These are phyloP conservation scores for Neoitamus cyanurus DNA, from an alignment of 2,888 invertebrate genomes.

Conservation along the genomic window DNA sequence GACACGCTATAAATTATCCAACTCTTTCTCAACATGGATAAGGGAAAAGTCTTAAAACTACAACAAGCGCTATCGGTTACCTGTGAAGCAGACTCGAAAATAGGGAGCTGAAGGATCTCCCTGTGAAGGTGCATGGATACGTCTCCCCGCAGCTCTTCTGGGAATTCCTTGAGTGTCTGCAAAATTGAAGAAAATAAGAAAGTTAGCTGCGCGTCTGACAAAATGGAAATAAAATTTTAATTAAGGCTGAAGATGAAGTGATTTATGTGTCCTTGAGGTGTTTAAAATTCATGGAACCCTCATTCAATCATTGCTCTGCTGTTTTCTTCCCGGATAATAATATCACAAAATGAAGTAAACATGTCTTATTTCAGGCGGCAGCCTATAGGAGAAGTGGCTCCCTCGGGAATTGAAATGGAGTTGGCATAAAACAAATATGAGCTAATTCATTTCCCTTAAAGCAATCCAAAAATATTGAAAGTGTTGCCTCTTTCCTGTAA, in stretches of 20 bases:
- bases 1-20: not conserved
- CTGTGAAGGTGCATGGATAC: conserved; percentile 95
- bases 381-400: not conserved
- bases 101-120: conserved; percentile 92
- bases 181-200: conserved; percentile 51
- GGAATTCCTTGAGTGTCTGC: conserved; percentile 94
- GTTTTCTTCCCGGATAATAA: not conserved
- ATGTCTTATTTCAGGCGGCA: not conserved
- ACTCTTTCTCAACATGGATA: not conserved
- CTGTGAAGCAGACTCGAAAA: conserved; percentile 94
- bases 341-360: not conserved
- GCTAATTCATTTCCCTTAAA: not conserved
- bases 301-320: not conserved
- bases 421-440: not conserved
- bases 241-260: not conserved
- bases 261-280: not conserved
- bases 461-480: not conserved
- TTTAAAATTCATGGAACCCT: not conserved
- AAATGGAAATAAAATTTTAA: not conserved
- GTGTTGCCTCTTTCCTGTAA: not conserved
- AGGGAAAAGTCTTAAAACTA: not conserved
- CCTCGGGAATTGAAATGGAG: not conserved
- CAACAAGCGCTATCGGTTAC: conserved; percentile 55
- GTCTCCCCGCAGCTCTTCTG: conserved; percentile 94
- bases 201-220: not conserved